phyloP scores from a whole-genome alignment of 2,888 invertebrate genomes.

The Dolichomitus sp. region DNA sequence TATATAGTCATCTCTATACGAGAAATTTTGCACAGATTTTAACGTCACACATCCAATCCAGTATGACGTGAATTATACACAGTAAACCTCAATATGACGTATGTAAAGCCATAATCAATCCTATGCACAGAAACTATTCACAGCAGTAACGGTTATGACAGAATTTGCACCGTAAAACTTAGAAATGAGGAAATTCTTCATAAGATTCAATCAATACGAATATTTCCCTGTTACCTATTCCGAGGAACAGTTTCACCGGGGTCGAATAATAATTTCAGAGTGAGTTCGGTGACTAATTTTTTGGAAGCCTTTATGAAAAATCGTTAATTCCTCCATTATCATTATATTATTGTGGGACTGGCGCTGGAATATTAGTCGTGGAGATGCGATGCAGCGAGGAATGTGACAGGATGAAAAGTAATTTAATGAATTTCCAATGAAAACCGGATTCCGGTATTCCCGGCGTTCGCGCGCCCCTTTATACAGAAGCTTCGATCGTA shows the following conservation, averaged over 20 bases:
- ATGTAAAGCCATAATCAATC: no score
- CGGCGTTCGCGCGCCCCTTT: not conserved
- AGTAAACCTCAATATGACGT: no score
- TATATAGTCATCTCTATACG: no score
- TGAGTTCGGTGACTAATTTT: slow-evolving; percentile 2
- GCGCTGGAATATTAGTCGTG: slow-evolving; percentile 16
- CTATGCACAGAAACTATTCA: no score
- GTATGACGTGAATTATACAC: no score
- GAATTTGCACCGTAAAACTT: no score
- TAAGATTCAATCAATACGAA: no score
- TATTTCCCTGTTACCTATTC: not conserved
- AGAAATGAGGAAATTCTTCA: no score
- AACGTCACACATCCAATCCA: no score
- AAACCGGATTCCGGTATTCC: slow-evolving; percentile 33
- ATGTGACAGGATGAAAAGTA: slow-evolving; percentile 23
- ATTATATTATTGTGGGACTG: slow-evolving; percentile 9
- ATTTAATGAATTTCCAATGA: slow-evolving; percentile 53
- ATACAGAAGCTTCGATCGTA: slow-evolving; percentile 1
- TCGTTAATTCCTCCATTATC: slow-evolving; percentile 29
- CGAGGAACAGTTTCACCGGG: not conserved
- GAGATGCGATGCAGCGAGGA: slow-evolving; percentile 18
- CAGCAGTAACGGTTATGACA: no score
- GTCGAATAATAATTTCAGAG: slow-evolving; percentile 1
- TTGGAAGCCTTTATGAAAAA: slow-evolving; percentile 30
- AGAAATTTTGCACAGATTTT: no score